Base-by-base conservation (phyloP, 1,140 invertebrate species). In the Pararge aegeria region DNA sequence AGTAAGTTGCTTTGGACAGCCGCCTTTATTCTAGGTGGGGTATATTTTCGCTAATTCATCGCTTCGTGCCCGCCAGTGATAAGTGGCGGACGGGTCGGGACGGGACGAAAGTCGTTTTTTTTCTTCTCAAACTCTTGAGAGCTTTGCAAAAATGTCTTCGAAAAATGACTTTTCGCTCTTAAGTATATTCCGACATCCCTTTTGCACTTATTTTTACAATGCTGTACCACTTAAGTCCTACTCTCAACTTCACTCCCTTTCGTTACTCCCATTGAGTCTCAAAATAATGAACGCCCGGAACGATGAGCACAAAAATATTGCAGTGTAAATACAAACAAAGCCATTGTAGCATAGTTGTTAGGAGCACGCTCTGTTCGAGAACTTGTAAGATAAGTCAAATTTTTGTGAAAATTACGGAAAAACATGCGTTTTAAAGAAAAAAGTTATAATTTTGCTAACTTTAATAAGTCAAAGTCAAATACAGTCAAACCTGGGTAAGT, bases 101-200 rank as follows among this genome's bases (percentile, higher is more conserved):
- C 78, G 68, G 64, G 50, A 64, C 78, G 84, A 80, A 88, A 86
- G 75, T 73, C 73, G 67, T 86, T 83, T 83, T 87, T 81, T 70
- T 70, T 62, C 66, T 65, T 71, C 68, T 68, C 70, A 74, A 75
- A 80, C 75, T 80, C 81, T 87, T 61, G 70, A 85, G 76, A 73
- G 77, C 67, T 63, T 74, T 75, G 80, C 77, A 77, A 85, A 46
- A 88, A 88, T 82, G 80, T 86, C 83, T 82, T 81, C 75, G 72
- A 78, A 83, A 78, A 86, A 82, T 71, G 75, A 78, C 78, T 83
- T 83, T 80, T 80, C 68, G 64, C 57, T 72, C 77, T 77, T 78
- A 83, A 86, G 85, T 80, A 80, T 78, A 67, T 81, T 86, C 80
- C 72, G 75, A 84, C 73, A 74, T 86, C 80, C 77, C 74, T 79